phyloP scores from a whole-genome alignment of 2,888 invertebrate species.

The Andrena fulva region DNA sequence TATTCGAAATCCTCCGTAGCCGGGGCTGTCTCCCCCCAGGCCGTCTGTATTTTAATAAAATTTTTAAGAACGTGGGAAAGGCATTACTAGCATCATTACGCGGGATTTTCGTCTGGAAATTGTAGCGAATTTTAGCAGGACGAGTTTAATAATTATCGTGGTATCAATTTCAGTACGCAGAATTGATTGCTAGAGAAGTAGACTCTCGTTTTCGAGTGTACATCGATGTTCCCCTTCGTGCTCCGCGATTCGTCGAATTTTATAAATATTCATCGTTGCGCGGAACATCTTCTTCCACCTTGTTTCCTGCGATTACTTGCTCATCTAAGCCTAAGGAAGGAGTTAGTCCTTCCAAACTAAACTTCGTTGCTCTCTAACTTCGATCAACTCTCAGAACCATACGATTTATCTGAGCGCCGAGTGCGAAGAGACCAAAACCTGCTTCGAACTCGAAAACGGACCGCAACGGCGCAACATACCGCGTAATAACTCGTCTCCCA shows the following conservation, averaged over 20 bases:
- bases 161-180: background rate
- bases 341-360: no score
- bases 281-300: no score
- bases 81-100: background rate
- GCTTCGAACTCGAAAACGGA: background rate
- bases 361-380: no score
- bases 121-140: background rate
- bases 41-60: background rate
- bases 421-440: background rate
- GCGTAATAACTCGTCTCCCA: background rate
- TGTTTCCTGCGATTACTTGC: no score
- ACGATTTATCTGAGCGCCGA: background rate
- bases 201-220: background rate
- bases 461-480: background rate
- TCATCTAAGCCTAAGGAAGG: no score
- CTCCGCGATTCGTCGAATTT: no score
- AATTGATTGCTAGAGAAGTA: conserved; percentile 19
- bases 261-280: no score
- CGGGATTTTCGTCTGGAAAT: background rate
- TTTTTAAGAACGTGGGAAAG: background rate
- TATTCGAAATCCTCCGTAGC: no score
- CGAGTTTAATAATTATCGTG: conserved; percentile 4
- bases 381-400: no score
- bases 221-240: background rate
- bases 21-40: background rate